Evolutionary conservation across 2,888 invertebrate genomes (phyloP).

Genomic region (Dryadula phaetusa): DNA sequence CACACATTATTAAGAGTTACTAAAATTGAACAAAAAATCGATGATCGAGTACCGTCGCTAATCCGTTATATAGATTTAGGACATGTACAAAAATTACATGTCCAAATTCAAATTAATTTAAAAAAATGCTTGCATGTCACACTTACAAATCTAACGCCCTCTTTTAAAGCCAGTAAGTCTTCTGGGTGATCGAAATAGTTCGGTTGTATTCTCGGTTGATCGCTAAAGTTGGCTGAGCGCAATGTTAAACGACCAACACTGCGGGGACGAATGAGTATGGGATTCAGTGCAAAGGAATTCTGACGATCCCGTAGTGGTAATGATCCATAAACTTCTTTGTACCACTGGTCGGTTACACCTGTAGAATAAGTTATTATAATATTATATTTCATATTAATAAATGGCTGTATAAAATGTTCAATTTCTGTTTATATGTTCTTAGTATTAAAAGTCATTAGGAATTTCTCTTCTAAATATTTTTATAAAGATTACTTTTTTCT

Average conservation of each 20-base stretch:
- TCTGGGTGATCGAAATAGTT: conserved; percentile 91
- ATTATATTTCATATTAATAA: background rate
- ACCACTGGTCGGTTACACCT: conserved; percentile 85
- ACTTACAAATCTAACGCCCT: conserved; percentile 89
- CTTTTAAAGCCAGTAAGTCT: conserved; percentile 89
- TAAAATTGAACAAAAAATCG: no score
- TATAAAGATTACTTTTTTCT: no score
- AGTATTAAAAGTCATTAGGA: no score
- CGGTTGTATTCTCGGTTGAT: conserved; percentile 90
- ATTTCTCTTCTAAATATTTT: no score
- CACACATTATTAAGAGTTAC: no score
- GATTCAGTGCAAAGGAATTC: conserved; percentile 88
- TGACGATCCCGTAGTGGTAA: conserved; percentile 66
- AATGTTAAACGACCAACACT: conserved; percentile 90
- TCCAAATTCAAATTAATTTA: no score
- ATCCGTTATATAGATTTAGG: no score
- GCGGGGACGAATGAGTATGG: conserved; percentile 89
- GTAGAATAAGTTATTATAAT: conserved; percentile 41
- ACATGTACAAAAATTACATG: no score
- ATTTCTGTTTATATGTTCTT: no score
- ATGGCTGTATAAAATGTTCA: no score
- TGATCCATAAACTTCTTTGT: conserved; percentile 80
- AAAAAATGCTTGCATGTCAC: background rate
- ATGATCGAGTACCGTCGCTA: no score
- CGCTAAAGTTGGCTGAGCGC: conserved; percentile 88